Evolutionary conservation across 2,888 invertebrate genomes (phyloP).

Genomic region (Drosophila niveifrons): DNA sequence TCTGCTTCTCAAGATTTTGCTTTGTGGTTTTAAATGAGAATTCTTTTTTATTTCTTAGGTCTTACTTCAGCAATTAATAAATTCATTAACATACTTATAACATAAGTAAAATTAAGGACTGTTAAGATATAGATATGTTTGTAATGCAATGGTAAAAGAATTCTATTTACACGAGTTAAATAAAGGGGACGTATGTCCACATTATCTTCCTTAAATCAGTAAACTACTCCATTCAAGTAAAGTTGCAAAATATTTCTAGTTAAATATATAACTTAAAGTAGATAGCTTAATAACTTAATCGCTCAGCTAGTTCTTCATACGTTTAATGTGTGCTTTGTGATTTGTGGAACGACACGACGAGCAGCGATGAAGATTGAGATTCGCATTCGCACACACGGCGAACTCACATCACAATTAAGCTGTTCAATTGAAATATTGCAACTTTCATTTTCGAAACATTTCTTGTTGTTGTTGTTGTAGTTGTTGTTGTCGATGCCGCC

Average conservation of each 20-base stretch:
- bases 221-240: no score
- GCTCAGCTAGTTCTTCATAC: constrained; percentile 36
- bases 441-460: constrained; percentile 73
- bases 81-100: no score
- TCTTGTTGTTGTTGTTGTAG: constrained; percentile 18
- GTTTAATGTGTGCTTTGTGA: constrained; percentile 17
- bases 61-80: no score
- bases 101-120: no score
- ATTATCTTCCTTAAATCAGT: no score
- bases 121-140: no score
- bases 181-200: no score
- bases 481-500: constrained; percentile 42
- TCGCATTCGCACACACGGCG: constrained; percentile 10
- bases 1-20: neutral
- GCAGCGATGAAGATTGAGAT: constrained; percentile 21
- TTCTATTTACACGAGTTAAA: no score
- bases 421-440: constrained; percentile 69
- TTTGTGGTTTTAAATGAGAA: neutral
- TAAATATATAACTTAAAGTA: neutral
- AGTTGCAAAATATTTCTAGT: no score
- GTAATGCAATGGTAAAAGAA: no score
- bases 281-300: neutral
- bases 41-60: neutral
- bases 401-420: constrained; percentile 66
- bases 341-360: constrained; percentile 12